Evolutionary conservation across 2,888 invertebrate species (phyloP).

Genomic region (Tipula lateralis): DNA sequence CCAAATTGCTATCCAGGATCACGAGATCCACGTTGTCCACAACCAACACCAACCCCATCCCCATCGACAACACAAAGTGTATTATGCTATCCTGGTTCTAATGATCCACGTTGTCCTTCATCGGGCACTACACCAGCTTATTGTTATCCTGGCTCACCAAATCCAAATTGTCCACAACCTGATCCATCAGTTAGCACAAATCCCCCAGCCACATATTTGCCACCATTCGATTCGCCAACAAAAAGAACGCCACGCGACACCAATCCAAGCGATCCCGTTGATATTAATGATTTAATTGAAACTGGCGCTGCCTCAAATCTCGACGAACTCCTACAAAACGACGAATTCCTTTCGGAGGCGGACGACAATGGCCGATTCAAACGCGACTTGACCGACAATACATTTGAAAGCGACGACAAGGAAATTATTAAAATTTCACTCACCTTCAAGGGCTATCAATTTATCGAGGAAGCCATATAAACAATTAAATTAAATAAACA

Average conservation of each 20-base stretch:
- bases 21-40: conserved; percentile 40
- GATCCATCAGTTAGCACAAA: conserved; percentile 43
- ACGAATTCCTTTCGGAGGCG: conserved; percentile 13
- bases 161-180: conserved; percentile 48
- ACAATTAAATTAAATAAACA: background rate
- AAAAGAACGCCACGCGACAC: conserved; percentile 3
- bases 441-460: conserved; percentile 36
- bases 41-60: conserved; percentile 38
- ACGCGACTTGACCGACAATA: background rate
- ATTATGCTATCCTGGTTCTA: conserved; percentile 38
- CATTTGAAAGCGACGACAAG: conserved; percentile 29
- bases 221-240: conserved; percentile 29
- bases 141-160: conserved; percentile 43
- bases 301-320: conserved; percentile 26
- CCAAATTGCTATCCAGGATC: conserved; percentile 44
- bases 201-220: conserved; percentile 33
- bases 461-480: conserved; percentile 28
- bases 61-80: conserved; percentile 38
- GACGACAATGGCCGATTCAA: conserved; percentile 39
- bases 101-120: conserved; percentile 37
- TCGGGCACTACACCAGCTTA: conserved; percentile 36
- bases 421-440: conserved; percentile 37
- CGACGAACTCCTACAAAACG: conserved; percentile 27
- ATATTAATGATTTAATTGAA: conserved; percentile 31
- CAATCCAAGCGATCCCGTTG: conserved; percentile 3